phyloP scores from a whole-genome alignment of 2,888 invertebrate genomes.

The Phyto melanocephala region DNA sequence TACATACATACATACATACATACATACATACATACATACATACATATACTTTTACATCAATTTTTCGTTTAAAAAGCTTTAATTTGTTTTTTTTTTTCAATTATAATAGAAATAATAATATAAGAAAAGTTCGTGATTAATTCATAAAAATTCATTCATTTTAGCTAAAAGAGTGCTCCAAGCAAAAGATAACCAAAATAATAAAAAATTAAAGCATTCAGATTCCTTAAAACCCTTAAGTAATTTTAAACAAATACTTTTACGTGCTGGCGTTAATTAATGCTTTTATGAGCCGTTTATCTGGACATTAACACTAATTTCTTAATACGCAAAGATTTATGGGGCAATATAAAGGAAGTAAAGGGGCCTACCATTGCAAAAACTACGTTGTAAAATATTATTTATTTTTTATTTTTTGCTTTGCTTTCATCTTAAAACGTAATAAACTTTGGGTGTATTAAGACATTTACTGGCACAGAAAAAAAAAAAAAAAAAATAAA shows the following conservation, averaged over 20 bases:
- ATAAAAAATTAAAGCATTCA: not conserved
- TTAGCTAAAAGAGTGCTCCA: not conserved
- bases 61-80: too few relatives aligned
- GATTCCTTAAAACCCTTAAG: not conserved
- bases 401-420: not conserved
- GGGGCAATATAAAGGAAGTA: slow-evolving; percentile 7
- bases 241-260: not conserved
- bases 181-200: not conserved
- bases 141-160: too few relatives aligned
- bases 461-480: not conserved
- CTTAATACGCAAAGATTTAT: slow-evolving; percentile 29
- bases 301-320: slow-evolving; percentile 33
- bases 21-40: too few relatives aligned
- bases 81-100: too few relatives aligned
- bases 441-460: slow-evolving; percentile 9
- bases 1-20: too few relatives aligned
- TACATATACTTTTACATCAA: too few relatives aligned
- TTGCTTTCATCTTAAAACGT: not conserved
- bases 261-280: not conserved
- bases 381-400: slow-evolving; percentile 15
- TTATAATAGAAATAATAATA: too few relatives aligned
- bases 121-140: too few relatives aligned
- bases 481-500: not conserved
- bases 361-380: not conserved
- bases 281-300: slow-evolving; percentile 7